Percentiles rank a stretch among this genome's conserved stretches.
These are phyloP conservation scores for Abramis brama DNA, from an alignment of 2,113 vertebrate genomes.

Conservation along the genomic window DNA sequence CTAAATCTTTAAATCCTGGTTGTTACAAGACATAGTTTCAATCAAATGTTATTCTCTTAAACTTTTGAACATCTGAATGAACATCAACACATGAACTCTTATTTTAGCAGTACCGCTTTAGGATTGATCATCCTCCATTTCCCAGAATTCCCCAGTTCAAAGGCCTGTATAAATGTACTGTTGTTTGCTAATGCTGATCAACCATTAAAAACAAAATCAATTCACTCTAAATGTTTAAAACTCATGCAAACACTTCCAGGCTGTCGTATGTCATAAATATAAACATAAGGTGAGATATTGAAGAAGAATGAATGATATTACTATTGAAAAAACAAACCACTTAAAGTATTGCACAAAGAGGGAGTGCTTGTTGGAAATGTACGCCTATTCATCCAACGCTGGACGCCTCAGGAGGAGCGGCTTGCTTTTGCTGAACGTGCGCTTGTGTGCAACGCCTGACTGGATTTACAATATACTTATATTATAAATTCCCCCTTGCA, in stretches of 20 bases:
- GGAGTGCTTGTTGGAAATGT: background rate
- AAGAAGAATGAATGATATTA: background rate
- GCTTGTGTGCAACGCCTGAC: background rate
- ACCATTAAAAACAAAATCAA: background rate
- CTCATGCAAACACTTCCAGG: background rate
- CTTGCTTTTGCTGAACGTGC: background rate
- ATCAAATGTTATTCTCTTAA: background rate
- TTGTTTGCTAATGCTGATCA: background rate
- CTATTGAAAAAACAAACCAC: background rate
- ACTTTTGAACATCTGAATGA: background rate
- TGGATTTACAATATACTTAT: slow-evolving; percentile 4
- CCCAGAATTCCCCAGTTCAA: background rate
- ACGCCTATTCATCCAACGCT: background rate
- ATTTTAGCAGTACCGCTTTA: background rate
- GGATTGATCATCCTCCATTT: background rate
- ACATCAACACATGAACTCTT: background rate
- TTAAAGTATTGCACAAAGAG: background rate
- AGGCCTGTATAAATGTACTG: background rate
- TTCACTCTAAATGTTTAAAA: background rate
- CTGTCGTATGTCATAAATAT: background rate
- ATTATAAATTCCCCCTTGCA: background rate
- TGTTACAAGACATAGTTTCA: background rate
- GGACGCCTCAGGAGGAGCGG: background rate
- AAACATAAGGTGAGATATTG: background rate
- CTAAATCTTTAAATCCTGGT: background rate